Base-by-base conservation (phyloP, 2,113 vertebrate species). In the Paramormyrops kingsleyae region DNA sequence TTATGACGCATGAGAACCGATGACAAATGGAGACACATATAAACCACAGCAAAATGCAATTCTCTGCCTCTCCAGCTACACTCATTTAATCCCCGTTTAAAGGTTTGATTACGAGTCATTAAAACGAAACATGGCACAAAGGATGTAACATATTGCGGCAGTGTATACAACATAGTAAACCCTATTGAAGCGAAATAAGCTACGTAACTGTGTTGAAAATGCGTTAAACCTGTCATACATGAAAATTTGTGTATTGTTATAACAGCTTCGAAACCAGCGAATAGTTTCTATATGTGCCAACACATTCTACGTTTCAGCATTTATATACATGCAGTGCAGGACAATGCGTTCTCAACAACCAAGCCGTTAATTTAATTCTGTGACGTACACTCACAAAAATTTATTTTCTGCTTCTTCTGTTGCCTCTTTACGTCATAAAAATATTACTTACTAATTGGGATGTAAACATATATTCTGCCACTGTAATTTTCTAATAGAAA, bases 71-170 rank as follows among this genome's bases (percentile, higher is more conserved):
- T 46, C 59, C 44, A 35, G 83, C 35, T 35, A 83, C 53, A 62
- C 6, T 5, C 0, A 85, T 13, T 85, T 70, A 70, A 70, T 31
- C 4, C 10, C 56, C 46, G 17, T 77, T 31, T 35, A 27, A 27
- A 47, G 12, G 1, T 27, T 50, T 44, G 47, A 15, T 84, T 39
- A 84, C 8, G 21, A 53, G 77, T 66, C 27, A 49, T 70, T 86
- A 39, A 70, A 52, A 90, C 31, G 56, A 74, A 59, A 88, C 87
- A 66, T 35, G 52, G 35, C 86, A 87, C 70, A 52, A 89, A 24
- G 44, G 80, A 88, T 89, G 50, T 87, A 47, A 77, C 17, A 87
- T 88, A 0, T 27, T 66, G 12, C n/a, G 27, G n/a, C n/a, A 70
- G 53, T 87, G 62, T 87, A 80, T 90, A 87, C 27, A 19, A 24